phyloP scores from a whole-genome alignment of 2,888 invertebrate genomes.

The Lamproptera curius region DNA sequence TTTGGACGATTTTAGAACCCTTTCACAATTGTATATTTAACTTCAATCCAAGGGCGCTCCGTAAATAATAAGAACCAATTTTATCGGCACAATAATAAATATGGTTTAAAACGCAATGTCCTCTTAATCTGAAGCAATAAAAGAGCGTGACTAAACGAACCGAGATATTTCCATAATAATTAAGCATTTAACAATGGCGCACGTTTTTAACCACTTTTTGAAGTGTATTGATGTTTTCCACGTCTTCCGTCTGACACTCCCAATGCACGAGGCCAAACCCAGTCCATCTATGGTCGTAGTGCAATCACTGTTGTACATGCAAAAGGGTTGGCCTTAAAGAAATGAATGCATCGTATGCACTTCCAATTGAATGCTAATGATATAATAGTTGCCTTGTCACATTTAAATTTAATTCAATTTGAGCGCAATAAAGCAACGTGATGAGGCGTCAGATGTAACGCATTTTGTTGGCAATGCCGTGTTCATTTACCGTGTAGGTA shows the following conservation, averaged over 20 bases:
- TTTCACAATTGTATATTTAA: too few species aligned
- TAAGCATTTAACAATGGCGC: too few species aligned
- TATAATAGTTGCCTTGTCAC: constrained; percentile 29
- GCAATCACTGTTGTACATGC: constrained; percentile 18
- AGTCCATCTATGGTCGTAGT: constrained; percentile 24
- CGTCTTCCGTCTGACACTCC: background rate
- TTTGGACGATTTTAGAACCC: too few species aligned
- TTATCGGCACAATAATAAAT: too few species aligned
- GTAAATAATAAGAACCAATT: too few species aligned
- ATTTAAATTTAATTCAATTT: constrained; percentile 23
- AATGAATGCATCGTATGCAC: constrained; percentile 29
- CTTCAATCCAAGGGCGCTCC: too few species aligned
- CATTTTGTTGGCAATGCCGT: background rate
- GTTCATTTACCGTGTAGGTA: too few species aligned
- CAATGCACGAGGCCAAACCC: constrained; percentile 24
- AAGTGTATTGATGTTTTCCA: constrained; percentile 1
- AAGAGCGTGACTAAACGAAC: too few species aligned
- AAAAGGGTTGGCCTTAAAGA: constrained; percentile 27
- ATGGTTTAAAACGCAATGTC: too few species aligned
- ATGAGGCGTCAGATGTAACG: constrained; percentile 8
- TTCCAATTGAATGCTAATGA: constrained; percentile 37
- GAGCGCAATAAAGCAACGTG: constrained; percentile 12
- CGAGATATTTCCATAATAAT: too few species aligned
- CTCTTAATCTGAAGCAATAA: too few species aligned
- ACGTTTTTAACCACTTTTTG: too few species aligned